Evolutionary conservation across 2,888 invertebrate genomes (phyloP).

Genomic region (Hyalella azteca): DNA sequence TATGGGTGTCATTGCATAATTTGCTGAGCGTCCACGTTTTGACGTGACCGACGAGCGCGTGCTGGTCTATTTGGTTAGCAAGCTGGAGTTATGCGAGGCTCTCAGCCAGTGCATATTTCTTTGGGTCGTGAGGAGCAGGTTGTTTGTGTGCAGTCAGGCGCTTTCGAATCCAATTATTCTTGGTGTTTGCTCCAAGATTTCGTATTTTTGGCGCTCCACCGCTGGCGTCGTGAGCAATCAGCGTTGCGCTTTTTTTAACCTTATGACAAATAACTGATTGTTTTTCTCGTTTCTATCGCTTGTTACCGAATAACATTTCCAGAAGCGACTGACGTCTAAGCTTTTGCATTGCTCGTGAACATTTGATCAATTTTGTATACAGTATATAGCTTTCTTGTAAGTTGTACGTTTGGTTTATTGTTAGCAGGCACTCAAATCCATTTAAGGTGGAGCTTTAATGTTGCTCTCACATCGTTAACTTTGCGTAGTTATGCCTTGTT

Average conservation of each 20-base stretch:
- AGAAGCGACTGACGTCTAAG: background rate
- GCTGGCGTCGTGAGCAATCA: slow-evolving; percentile 15
- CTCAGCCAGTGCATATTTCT: background rate
- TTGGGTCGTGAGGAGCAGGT: slow-evolving; percentile 9
- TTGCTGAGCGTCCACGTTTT: background rate
- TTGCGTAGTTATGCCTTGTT: too few relatives aligned
- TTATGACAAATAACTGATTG: background rate
- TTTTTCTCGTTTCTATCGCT: background rate
- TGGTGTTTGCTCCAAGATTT: background rate
- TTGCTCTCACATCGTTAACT: too few relatives aligned
- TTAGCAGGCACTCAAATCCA: too few relatives aligned
- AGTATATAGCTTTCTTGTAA: too few relatives aligned
- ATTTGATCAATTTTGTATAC: too few relatives aligned
- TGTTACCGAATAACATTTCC: background rate
- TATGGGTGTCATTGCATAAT: background rate
- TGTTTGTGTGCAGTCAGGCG: background rate
- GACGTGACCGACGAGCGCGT: too few relatives aligned
- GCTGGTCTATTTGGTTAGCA: background rate
- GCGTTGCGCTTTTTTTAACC: background rate
- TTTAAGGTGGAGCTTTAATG: too few relatives aligned
- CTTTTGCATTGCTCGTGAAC: background rate
- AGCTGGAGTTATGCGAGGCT: background rate
- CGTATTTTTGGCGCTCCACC: background rate
- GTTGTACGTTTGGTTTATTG: too few relatives aligned
- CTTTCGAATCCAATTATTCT: background rate